These are phyloP conservation scores for Nephrotoma appendiculata DNA, from an alignment of 2,888 invertebrate genomes.

Conservation along the genomic window DNA sequence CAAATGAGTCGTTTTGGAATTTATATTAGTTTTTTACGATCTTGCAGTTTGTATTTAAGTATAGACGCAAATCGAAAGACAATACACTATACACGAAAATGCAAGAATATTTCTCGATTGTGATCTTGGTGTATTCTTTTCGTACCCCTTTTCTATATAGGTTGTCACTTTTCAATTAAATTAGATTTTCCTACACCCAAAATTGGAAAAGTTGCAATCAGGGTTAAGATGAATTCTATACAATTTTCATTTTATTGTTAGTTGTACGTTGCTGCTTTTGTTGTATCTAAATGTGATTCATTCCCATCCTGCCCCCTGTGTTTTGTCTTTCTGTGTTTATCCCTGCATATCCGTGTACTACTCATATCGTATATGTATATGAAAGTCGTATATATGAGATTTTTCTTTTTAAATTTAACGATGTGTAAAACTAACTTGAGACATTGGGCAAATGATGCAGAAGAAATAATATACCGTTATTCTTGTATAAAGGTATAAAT, in stretches of 20 bases:
- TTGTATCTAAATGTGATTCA: not conserved
- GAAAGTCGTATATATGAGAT: not conserved
- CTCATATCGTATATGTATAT: not conserved
- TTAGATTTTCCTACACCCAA: not conserved
- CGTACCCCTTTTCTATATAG: not conserved
- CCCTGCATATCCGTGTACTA: not conserved
- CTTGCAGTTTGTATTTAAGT: not conserved
- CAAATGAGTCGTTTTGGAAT: not conserved
- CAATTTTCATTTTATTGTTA: not conserved
- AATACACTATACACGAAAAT: not conserved
- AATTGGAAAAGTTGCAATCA: not conserved
- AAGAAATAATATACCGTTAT: not conserved
- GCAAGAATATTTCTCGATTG: not conserved
- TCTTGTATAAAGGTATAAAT: not conserved
- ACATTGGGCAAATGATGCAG: not conserved
- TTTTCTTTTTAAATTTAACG: not conserved
- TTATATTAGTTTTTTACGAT: not conserved
- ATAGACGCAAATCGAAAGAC: not conserved
- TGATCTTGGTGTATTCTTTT: not conserved
- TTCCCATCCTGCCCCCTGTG: not conserved
- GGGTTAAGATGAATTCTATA: not conserved
- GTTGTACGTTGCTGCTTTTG: not conserved
- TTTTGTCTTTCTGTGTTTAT: not conserved
- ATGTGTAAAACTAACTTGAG: not conserved
- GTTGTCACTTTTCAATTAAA: not conserved